A percentile compares a stretch with the other conserved stretches of the same genome.
Conservation (phyloP, 1,140 invertebrate genomes). For the Cotesia typhae region DNA sequence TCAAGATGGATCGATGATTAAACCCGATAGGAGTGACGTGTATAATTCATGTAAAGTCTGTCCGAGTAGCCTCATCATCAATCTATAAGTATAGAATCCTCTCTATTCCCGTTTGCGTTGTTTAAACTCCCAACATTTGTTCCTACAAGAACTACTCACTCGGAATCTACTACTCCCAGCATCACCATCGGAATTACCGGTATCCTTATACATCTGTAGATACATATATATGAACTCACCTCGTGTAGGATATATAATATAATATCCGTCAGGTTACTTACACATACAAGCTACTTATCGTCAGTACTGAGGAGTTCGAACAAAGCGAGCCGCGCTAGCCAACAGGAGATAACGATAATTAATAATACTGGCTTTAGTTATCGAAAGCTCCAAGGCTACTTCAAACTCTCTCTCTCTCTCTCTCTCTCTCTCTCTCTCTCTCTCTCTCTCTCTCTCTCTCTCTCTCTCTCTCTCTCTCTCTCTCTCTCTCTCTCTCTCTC, state of each 20-base stretch:
- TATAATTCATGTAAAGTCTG: slow-evolving; percentile 27
- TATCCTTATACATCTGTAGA: neutral
- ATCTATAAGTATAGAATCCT: neutral
- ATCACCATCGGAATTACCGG: neutral
- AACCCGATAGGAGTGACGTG: slow-evolving; percentile 6
- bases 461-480: neutral
- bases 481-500: neutral
- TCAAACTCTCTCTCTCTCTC: neutral
- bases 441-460: no score
- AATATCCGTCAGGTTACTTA: no score
- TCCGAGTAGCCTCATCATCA: slow-evolving; percentile 18
- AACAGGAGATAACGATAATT: slow-evolving; percentile 45
- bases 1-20: slow-evolving; percentile 26
- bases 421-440: neutral
- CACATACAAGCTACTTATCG: slow-evolving; percentile 29
- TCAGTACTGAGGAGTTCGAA: slow-evolving; percentile 14
- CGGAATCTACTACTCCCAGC: neutral
- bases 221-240: slow-evolving; percentile 7
- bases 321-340: slow-evolving; percentile 23
- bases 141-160: neutral
- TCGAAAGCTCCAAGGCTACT: slow-evolving; percentile 30
- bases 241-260: slow-evolving; percentile 10
- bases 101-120: slow-evolving; percentile 1
- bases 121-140: neutral
- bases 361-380: slow-evolving; percentile 42